Base-by-base conservation (phyloP, 2,797 vertebrate species). In the Emydoidea blandingii region DNA sequence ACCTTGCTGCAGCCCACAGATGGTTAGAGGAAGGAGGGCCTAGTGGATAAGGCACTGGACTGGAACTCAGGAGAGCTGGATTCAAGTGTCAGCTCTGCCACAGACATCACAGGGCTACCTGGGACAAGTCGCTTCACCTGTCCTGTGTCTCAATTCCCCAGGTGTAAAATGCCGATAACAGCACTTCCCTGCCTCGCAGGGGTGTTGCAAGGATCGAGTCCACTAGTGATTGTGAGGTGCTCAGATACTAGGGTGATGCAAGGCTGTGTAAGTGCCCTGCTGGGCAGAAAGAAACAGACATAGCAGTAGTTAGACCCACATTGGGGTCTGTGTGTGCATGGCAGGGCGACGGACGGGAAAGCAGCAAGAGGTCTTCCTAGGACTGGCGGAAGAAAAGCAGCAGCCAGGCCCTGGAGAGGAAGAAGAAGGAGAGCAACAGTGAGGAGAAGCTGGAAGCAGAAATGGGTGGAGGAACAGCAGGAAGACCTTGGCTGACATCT, bases 201-300 rank as follows among this genome's bases (percentile, higher is more conserved):
- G 29, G 50, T n/a, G 50, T 53, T 23, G 16, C 0, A 8, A 76
- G 53, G 62, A 44, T 85, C 78, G n/a, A 52, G 19, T 3, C 8
- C 65, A 1, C 8, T 1, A 31, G 34, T 23, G 53, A 18, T 5
- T 9, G 29, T 2, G 79, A 56, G 62, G 80, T 41, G 29, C 0
- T 0, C 4, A 21, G 31, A 8, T 29, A 31, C n/a, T 18, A 47
- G 27, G n/a, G 27, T 81, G 29, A 14, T 47, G 86, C 37, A 34
- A 12, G n/a, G 65, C 6, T 2, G 34, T 50, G 52, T 50, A 37
- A 27, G 62, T 8, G 3, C 0, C 74, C 25, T 0, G 27, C n/a
- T 44, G 18, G 68, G 54, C 29, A 81, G 86, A 16, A 27, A 31
- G 25, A 49, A 29, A 78, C 44, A 1, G 41, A 23, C 19, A 41